These are phyloP conservation scores for Daboia siamensis DNA, from an alignment of 2,113 vertebrate genomes.

Conservation along the genomic window DNA sequence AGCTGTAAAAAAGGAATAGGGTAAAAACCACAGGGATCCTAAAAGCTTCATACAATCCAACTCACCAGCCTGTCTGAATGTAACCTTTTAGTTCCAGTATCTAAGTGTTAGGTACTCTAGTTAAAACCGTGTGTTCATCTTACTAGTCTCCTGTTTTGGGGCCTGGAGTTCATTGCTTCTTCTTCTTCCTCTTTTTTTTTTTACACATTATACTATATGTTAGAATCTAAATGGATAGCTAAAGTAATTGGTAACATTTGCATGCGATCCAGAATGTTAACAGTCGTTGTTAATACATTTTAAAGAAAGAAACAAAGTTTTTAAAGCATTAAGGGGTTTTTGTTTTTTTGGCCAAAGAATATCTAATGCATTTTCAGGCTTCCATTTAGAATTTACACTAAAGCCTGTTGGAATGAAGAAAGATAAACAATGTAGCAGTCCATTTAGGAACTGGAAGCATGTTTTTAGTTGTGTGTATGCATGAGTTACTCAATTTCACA, in stretches of 20 bases:
- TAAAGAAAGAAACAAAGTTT: background rate
- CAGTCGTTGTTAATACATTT: background rate
- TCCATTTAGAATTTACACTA: background rate
- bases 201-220: background rate
- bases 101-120: background rate
- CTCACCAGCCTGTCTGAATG: background rate
- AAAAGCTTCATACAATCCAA: background rate
- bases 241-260: background rate
- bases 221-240: constrained; percentile 18
- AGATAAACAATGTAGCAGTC: background rate
- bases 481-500: background rate
- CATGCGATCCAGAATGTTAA: background rate
- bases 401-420: background rate
- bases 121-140: constrained; percentile 9
- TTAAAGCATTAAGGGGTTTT: background rate
- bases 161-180: background rate
- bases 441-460: background rate
- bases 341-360: background rate
- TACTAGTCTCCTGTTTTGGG: constrained; percentile 12
- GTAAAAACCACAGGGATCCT: background rate
- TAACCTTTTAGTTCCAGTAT: constrained; percentile 1
- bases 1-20: constrained; percentile 20
- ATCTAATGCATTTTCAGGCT: background rate
- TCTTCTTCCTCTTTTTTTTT: too few species aligned
- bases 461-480: background rate